A percentile compares a stretch with the other conserved stretches of the same genome.
Conservation (phyloP, 2,113 vertebrate genomes). For the Herpetotheres cachinnans region DNA sequence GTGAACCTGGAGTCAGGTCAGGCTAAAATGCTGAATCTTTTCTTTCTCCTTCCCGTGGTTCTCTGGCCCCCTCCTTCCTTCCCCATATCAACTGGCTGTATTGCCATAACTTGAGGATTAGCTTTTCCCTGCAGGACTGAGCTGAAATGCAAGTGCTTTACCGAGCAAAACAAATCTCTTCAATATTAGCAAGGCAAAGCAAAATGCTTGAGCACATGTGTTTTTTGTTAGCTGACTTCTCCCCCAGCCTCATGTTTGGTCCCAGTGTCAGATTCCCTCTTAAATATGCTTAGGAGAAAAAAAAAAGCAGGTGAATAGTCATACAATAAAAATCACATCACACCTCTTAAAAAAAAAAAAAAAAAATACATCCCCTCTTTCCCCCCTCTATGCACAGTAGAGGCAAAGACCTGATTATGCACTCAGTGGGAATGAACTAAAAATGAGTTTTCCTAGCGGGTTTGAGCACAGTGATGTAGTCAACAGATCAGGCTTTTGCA, state of each 20-base stretch:
- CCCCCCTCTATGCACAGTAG: not conserved
- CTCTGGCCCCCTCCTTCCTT: conserved; percentile 11
- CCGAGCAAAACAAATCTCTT: conserved; percentile 46
- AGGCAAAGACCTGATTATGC: conserved; percentile 12
- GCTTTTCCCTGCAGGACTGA: conserved; percentile 44
- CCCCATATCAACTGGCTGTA: conserved; percentile 12
- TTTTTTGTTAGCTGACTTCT: conserved; percentile 58
- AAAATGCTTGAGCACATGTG: conserved; percentile 55
- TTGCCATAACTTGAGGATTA: conserved; percentile 60
- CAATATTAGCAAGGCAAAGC: conserved; percentile 50
- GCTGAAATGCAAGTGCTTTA: conserved; percentile 47
- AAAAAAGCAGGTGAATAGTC: conserved; percentile 61
- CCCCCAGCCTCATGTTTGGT: conserved; percentile 8
- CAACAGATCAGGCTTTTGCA: not conserved
- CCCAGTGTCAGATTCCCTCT: conserved; percentile 48
- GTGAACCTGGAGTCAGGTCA: conserved; percentile 58
- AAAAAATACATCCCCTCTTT: not conserved
- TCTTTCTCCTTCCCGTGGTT: conserved; percentile 30
- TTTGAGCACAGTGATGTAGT: not conserved
- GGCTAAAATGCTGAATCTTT: conserved; percentile 37
- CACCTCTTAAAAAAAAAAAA: conserved; percentile 54
- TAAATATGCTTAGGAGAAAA: conserved; percentile 44
- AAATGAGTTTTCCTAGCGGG: conserved; percentile 10
- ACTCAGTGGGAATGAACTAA: not conserved
- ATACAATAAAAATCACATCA: conserved; percentile 67